A percentile compares a stretch with the other conserved stretches of the same genome.
These are phyloP conservation scores for Lithobates sylvaticus DNA, from an alignment of 2,797 vertebrate species.

Conservation along the genomic window DNA sequence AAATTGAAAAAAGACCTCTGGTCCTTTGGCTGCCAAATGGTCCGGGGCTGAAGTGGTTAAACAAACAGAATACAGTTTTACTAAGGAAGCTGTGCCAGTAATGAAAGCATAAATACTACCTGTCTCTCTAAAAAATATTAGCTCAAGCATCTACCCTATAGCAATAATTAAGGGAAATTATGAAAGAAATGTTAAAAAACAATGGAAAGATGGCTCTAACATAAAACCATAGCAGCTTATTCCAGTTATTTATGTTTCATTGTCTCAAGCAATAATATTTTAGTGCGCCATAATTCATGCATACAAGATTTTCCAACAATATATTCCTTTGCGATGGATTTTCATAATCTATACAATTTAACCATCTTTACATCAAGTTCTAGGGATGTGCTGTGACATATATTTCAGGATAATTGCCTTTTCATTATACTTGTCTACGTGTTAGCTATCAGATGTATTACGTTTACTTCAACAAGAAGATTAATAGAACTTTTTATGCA, in stretches of 20 bases:
- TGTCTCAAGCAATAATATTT: constrained; percentile 27
- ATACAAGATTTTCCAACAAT: constrained; percentile 5
- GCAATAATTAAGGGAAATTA: constrained; percentile 22
- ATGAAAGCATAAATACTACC: constrained; percentile 19
- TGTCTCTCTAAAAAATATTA: constrained; percentile 10
- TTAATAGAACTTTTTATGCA: not conserved
- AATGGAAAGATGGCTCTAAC: not conserved
- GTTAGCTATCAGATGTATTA: not conserved
- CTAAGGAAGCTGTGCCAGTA: constrained; percentile 6
- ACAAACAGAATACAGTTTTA: not conserved
- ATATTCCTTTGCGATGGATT: constrained; percentile 17
- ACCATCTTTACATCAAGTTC: constrained; percentile 21
- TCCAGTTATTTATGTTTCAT: constrained; percentile 38
- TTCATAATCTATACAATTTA: constrained; percentile 16
- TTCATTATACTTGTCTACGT: not conserved
- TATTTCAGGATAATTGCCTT: constrained; percentile 14
- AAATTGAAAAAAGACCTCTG: too few species aligned
- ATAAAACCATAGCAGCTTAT: constrained; percentile 15
- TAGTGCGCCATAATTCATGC: constrained; percentile 28
- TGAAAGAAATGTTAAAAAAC: constrained; percentile 8
- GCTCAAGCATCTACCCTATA: not conserved
- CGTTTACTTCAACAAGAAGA: not conserved
- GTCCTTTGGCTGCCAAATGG: too few species aligned
- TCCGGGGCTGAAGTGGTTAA: too few species aligned
- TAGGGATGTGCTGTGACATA: constrained; percentile 3